phyloP scores from a whole-genome alignment of 2,797 vertebrate genomes.

The Sebastes matsubarae region DNA sequence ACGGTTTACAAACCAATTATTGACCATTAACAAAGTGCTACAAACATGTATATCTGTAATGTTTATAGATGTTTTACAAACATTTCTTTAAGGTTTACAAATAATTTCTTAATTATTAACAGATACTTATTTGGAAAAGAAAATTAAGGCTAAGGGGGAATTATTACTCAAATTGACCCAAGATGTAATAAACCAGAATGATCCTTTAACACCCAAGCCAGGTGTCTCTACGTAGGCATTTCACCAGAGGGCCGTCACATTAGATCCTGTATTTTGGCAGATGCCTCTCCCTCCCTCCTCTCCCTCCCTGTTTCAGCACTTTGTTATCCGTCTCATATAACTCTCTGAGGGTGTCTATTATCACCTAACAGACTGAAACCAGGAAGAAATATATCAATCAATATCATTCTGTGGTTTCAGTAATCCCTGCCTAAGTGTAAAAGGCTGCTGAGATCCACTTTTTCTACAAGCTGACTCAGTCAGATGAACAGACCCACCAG shows the following conservation, averaged over 20 bases:
- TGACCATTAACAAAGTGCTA: no score
- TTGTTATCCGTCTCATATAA: slow-evolving; percentile 42
- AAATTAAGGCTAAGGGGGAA: background rate
- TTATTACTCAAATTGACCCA: background rate
- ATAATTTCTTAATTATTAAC: background rate
- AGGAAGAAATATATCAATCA: slow-evolving; percentile 65
- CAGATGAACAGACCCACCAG: slow-evolving; percentile 38
- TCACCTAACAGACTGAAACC: slow-evolving; percentile 50
- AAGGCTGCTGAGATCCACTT: slow-evolving; percentile 51
- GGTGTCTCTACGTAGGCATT: background rate
- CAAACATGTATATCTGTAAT: no score
- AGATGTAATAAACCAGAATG: background rate
- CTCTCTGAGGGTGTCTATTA: slow-evolving; percentile 39
- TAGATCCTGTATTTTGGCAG: slow-evolving; percentile 14
- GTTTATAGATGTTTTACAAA: no score
- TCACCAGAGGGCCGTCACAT: slow-evolving; percentile 9
- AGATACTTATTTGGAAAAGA: background rate
- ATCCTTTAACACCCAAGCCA: background rate
- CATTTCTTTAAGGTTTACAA: background rate
- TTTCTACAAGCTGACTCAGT: slow-evolving; percentile 56
- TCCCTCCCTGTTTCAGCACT: slow-evolving; percentile 37
- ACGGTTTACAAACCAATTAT: background rate
- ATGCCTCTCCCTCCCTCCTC: slow-evolving; percentile 1
- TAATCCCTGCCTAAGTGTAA: slow-evolving; percentile 57
- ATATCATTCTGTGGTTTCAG: slow-evolving; percentile 55